Base-by-base conservation (phyloP, 2,113 vertebrate species). In the Arizona elegans region DNA sequence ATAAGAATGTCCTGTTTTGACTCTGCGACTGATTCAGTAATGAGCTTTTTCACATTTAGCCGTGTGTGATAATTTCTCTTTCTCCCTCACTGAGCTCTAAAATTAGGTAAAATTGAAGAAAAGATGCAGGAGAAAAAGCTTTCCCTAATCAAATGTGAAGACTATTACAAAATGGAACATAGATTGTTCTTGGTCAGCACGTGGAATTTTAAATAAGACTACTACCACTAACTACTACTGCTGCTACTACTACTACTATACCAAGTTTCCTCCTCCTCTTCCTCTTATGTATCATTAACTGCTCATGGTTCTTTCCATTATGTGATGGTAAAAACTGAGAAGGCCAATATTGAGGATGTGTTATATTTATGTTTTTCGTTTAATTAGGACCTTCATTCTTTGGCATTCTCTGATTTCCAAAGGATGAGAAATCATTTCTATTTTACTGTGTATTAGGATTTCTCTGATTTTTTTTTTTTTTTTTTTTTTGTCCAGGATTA, bases 61-160 rank as follows among this genome's bases (percentile, higher is more conserved):
- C 23, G 9, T 21, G 8, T 90, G 29, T 70, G 59, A 21, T 53
- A 11, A 24, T 93, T 12, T 93, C 91, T 93, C 9, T 38, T 91
- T 0, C 0, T 50, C 3, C 17, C 9, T 81, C 23, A 21, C 52
- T 1, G 0, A 43, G 89, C 58, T 58, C 23, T 52, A 65, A 58
- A 24, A 43, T 23, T 65, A 52, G 9, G n/a, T 93, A 95, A 87
- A 2, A 47, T 58, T 86, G 29, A 91, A 19, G 33, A 55, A 58
- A 81, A 89, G 26, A 59, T 52, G 10, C 15, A 86, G 7, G 33
- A 43, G 10, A 26, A 26, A 92, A 89, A 33, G 7, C 54, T 8
- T 15, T 90, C 90, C 90, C 93, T n/a, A 94, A 94, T 1, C 90
- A 87, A 93, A 94, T 95, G 62, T 94, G 89, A 95, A 92, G 88